Evolutionary conservation across 2,113 vertebrate species (phyloP), one percentile per base, ranked within the genome.

Genomic region (Aptenodytes forsteri): DNA sequence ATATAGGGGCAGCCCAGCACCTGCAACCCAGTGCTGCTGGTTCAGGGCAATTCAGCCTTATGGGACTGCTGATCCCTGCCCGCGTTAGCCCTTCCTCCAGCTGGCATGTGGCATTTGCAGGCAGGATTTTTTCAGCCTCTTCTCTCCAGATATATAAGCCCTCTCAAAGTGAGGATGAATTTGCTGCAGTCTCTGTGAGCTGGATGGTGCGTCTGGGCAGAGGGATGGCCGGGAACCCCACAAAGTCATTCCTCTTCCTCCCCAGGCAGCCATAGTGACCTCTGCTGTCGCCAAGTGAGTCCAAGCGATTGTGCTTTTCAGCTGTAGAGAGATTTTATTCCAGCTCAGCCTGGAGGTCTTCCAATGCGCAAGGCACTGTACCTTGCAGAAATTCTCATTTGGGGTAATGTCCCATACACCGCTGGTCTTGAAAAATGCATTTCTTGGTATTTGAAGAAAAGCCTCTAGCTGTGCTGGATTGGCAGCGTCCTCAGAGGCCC

Each of bases 181-280:
- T 73, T 93, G 54, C 25, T 65, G 47, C 26, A 55, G 36, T 52
- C 49, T 52, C 38, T 66, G 22, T 40, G 73, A 77, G 49, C 73
- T 73, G 34, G 44, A 21, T 36, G 36, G 36, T 58, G 20, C 4
- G 18, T 73, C 26, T 0, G 0, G 32, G 14, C n/a, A 44, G 85
- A 65, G 26, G 38, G 16, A 36, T 0, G 0, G 21, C 34, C 0
- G 1, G n/a, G 49, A 69, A 14, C 18, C 29, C 30, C 1, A 0
- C 70, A 44, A 18, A 72, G 50, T 30, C 44, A 44, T 81, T 81
- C 40, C 16, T n/a, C 36, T 42, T 67, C 42, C 46, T 64, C 29
- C 55, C 58, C 11, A 6, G 50, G 17, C 5, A 4, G 18, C 75
- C 16, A 7, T 59, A 32, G 36, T 66, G 34, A 70, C 46, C 67